Evolutionary conservation across 2,113 vertebrate species (phyloP).

Genomic region (Rhodinocichla rosea): DNA sequence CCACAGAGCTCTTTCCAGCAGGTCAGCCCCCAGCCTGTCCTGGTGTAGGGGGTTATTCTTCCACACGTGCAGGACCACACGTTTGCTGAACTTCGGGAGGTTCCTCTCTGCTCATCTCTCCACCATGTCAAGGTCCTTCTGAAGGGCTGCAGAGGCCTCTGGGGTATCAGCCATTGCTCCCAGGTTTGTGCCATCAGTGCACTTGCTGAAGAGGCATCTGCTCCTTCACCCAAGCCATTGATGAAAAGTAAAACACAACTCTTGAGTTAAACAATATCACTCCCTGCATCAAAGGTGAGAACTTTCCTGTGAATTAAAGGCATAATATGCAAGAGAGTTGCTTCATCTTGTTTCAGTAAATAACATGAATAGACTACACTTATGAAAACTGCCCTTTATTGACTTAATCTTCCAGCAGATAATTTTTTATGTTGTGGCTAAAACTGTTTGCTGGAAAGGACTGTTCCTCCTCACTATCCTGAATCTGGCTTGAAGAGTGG

Average conservation of each 20-base stretch:
- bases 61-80: background rate
- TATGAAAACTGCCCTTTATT: background rate
- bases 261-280: background rate
- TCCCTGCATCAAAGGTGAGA: background rate
- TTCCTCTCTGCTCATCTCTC: background rate
- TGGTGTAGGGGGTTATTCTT: background rate
- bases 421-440: background rate
- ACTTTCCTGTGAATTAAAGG: background rate
- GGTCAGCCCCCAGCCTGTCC: background rate
- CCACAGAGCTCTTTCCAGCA: background rate
- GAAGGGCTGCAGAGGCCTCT: background rate
- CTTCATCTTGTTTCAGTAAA: background rate
- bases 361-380: background rate
- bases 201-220: background rate
- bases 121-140: accelerated
- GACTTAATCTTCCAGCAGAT: background rate
- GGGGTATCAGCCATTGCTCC: background rate
- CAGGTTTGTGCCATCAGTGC: background rate
- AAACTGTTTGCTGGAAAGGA: conserved; percentile 1
- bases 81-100: background rate
- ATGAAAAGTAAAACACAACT: background rate
- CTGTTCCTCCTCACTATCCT: background rate
- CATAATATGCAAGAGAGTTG: background rate
- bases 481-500: background rate
- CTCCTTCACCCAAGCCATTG: background rate